phyloP scores from a whole-genome alignment of 2,113 vertebrate genomes.

The Leptodactylus fuscus region DNA sequence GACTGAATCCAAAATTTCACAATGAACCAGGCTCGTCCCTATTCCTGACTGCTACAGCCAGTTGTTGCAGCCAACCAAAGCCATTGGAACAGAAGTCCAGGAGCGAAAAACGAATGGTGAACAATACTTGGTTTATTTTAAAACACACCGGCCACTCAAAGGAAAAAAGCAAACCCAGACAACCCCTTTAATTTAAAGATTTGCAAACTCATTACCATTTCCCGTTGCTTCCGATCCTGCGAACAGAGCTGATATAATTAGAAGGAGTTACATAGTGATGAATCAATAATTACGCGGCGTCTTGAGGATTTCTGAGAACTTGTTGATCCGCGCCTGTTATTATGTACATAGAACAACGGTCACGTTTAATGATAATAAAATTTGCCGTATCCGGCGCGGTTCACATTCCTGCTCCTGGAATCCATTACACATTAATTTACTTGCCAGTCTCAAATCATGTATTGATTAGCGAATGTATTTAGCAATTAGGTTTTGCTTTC shows the following conservation, averaged over 20 bases:
- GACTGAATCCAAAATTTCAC: too few species aligned
- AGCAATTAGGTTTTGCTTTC: constrained; percentile 36
- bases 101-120: too few species aligned
- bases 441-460: constrained; percentile 35
- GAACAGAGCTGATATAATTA: not conserved
- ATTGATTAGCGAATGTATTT: constrained; percentile 56
- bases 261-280: not conserved
- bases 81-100: too few species aligned
- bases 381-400: not conserved
- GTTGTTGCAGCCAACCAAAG: too few species aligned
- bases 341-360: not conserved
- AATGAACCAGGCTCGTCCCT: too few species aligned
- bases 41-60: too few species aligned
- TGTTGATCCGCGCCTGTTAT: constrained; percentile 5
- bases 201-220: too few species aligned
- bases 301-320: not conserved
- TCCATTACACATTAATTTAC: constrained; percentile 24
- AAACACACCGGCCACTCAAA: too few species aligned
- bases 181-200: too few species aligned
- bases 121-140: too few species aligned
- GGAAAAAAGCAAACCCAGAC: too few species aligned
- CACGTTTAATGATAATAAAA: constrained; percentile 40
- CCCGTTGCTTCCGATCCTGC: not conserved
- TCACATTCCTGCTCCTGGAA: constrained; percentile 23
- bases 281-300: not conserved